These are phyloP conservation scores for Ophioninae sp. DNA, from an alignment of 2,888 invertebrate genomes.

Conservation along the genomic window DNA sequence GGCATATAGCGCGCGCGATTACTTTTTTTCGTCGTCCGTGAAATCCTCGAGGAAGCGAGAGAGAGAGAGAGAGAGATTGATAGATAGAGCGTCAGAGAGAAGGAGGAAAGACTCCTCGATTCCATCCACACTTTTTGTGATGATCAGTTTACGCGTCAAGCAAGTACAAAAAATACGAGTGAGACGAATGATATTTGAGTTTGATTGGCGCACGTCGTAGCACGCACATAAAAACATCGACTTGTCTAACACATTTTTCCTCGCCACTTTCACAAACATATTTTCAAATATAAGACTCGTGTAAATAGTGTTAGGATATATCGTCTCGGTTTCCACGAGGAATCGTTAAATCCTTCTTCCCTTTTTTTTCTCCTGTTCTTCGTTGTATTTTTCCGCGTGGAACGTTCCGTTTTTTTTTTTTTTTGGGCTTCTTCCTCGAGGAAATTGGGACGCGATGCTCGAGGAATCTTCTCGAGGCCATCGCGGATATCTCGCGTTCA, in stretches of 20 bases:
- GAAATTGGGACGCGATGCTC: constrained; percentile 58
- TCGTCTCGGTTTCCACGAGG: neutral
- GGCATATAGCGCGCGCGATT: neutral
- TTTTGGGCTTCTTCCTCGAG: constrained; percentile 12
- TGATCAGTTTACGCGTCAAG: constrained; percentile 62
- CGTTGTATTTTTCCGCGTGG: constrained; percentile 2
- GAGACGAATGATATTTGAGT: constrained; percentile 60
- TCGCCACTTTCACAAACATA: constrained; percentile 35
- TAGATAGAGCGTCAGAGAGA: too few species aligned
- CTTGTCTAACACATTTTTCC: constrained; percentile 12
- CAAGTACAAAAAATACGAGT: constrained; percentile 63
- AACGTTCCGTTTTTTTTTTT: constrained; percentile 11
- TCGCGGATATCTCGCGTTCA: constrained; percentile 49
- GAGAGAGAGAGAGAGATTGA: too few species aligned
- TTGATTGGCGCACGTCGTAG: constrained; percentile 60
- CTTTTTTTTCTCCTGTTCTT: neutral
- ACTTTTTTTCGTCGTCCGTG: constrained; percentile 22
- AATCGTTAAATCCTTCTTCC: constrained; percentile 9
- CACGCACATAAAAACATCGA: constrained; percentile 31
- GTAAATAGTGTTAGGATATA: constrained; percentile 20
- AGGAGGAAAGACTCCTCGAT: constrained; percentile 48
- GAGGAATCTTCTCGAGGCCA: constrained; percentile 57
- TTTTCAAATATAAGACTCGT: neutral
- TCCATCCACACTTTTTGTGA: constrained; percentile 60
- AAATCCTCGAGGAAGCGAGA: constrained; percentile 25